Base-by-base conservation (phyloP, 2,888 invertebrate species). In the Drosophila bunnanda region DNA sequence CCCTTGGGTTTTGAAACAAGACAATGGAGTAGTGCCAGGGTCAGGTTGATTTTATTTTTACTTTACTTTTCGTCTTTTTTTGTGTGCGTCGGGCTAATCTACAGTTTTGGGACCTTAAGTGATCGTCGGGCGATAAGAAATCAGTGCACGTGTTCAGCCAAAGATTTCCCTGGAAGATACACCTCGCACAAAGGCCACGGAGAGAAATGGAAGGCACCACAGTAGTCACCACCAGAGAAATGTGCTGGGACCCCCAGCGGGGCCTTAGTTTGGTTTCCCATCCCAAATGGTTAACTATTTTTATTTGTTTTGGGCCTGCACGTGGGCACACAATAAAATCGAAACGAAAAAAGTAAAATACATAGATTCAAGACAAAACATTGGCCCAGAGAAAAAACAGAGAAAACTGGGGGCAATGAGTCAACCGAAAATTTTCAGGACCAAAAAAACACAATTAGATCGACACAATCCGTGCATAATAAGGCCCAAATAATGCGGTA, bases 111-210 rank as follows among this genome's bases (percentile, higher is more conserved):
- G 58, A 79, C 85, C 83, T 55, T 82, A 55, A 85, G 77, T 81
- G 83, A 80, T 85, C 83, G 81, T 28, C 28, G 67, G 46, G 50
- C 77, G 82, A 83, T 83, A 83, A 78, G 81, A 75, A 83, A 83
- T 83, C 83, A 82, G 83, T 83, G 85, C 83, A 83, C 83, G 83
- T 83, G 83, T 85, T 85, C 81, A 78, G 59, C 75, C 67, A 68
- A 72, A 80, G 71, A 82, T 82, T 82, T 82, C 75, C 58, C 44
- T 57, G 59, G 78, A 81, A 81, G 73, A 69, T 80, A 61, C 59
- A 61, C 28, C 28, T 28, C n/a, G 46, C 46, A 46, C 46, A 46
- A 46, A 46, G 46, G 46, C 46, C 28, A 30, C n/a, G 17, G 46
- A 30, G 43, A n/a, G 64, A 41, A 57, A 78, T 75, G 71, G 65